Base-by-base conservation (phyloP, 2,797 vertebrate genomes). In the Megalops cyprinoides region DNA sequence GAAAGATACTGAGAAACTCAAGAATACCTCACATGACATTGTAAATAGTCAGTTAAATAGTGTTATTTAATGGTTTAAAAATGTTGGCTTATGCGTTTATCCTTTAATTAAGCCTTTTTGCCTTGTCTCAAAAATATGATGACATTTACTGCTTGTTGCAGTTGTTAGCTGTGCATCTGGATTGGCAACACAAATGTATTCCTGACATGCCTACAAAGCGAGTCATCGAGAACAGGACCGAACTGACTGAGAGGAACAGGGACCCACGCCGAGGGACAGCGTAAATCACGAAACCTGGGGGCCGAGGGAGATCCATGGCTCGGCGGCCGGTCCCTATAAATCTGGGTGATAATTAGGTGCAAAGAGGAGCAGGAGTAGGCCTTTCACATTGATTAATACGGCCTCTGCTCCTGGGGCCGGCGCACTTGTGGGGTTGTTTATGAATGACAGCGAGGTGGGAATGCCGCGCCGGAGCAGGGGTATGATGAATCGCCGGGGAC, bases 271-370 rank as follows among this genome's bases (percentile, higher is more conserved):
- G 10, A 6, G 10, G 31, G 28, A 34, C 8, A 60, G 60, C 4
- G 60, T 31, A 65, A 34, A 34, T 34, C 60, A 31, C 1, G 25
- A 1, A 65, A n/a, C 23, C 9, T 10, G 4, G 9, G 8, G 8
- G 60, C 28, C 23, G 1, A 7, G 60, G 25, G 25, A 34, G 8
- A 12, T 2, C 7, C 1, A 23, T 0, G 58, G 4, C 6, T 1
- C n/a, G 25, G 23, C 5, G 58, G 60, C 28, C 60, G 2, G 25
- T 1, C 2, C 25, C 60, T 65, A 31, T 65, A 34, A 58, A 58
- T 58, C 56, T n/a, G 56, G 56, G 56, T 25, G 56, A 58, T 58
- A 58, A 58, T 58, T 8, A 58, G 56, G 56, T 58, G 56, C 23
- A 10, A 9, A 58, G 56, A 58, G 56, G 56, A 58, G 56, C 3